Base-by-base conservation (phyloP, 1,140 invertebrate species). In the Trachelipus rathkii region DNA sequence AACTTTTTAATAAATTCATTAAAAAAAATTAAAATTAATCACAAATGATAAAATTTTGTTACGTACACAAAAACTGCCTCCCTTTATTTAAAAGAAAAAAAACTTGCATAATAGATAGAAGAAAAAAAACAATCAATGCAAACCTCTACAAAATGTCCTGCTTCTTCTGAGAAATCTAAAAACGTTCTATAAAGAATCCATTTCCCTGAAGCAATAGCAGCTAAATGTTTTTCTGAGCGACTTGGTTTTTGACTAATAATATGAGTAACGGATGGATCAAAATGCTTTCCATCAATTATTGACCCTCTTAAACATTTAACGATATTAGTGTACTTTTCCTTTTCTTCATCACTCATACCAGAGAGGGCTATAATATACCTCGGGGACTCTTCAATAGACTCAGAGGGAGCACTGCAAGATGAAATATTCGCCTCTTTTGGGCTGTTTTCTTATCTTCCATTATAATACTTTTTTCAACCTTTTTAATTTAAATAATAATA, bases 181-280 rank as follows among this genome's bases (percentile, higher is more conserved):
- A 95, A 96, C 0, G 89, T 89, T 1, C 89, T 88, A 83, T 94
- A 91, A 10, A 96, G 84, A 2, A 96, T 87, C 94, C 93, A 96
- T 83, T 93, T 92, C 33, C 95, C 95, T 0, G 91, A 88, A 0
- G 95, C 94, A 50, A 96, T 89, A 80, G 90, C 91, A 3, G 90
- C 90, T 2, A 96, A 86, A 84, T 92, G 89, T 85, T 95, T 95
- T 86, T 96, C 94, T 83, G 93, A 95, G 79, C 93, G 89, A 15
- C 88, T 87, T 0, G 91, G 90, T 77, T 88, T 89, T 23, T 89
- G 85, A 77, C 92, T 91, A 33, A 97, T 84, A 10, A 96, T 84
- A 85, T 97, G 94, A 0, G 93, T 95, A 68, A 89, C 89, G 0
- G 84, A 84, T 0, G 85, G 82, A 83, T 95, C 92, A 82, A 90